Evolutionary conservation across 2,888 invertebrate species (phyloP), one percentile per base, ranked within the genome.

Genomic region (Amphimallon solstitiale): DNA sequence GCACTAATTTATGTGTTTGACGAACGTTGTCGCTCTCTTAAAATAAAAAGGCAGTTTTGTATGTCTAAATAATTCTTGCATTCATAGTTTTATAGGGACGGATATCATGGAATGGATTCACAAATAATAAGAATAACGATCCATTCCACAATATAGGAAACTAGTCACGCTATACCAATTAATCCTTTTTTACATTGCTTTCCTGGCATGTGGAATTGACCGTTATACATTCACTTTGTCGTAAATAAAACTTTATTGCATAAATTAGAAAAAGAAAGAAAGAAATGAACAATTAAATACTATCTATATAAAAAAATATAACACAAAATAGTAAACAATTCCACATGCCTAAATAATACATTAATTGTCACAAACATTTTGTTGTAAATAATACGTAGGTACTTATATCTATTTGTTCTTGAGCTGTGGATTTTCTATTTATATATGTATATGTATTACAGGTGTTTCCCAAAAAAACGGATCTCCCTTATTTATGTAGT

Each of bases 131-230:
- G 38, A 60, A 52, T 72, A 74, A 75, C 68, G 72, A 75, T 75
- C 74, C 73, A 77, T 77, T 78, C 77, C 80, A 79, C 78, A 77
- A 68, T 70, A 70, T 75, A 77, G 77, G 76, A 76, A 76, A 68
- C 14, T 45, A 14, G 23, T 23, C 10, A 29, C 21, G 1, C 10
- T 17, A 10, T 48, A 63, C 37, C 43, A 35, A 71, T 68, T 67
- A 71, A 65, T 70, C 69, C 68, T 66, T n/a, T 35, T 51, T 65
- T 59, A 52, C 51, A 65, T 65, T 69, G 59, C 56, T 75, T 65
- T 77, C 77, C 77, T 75, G 78, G 78, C 78, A 78, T 80, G 81
- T 79, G 80, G 76, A 79, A 80, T 75, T 74, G 77, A 76, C 70
- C 72, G 69, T 71, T 72, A 70, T 48, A 71, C 68, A 35, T 21